phyloP scores from a whole-genome alignment of 2,797 vertebrate species.

The Acanthopagrus latus region DNA sequence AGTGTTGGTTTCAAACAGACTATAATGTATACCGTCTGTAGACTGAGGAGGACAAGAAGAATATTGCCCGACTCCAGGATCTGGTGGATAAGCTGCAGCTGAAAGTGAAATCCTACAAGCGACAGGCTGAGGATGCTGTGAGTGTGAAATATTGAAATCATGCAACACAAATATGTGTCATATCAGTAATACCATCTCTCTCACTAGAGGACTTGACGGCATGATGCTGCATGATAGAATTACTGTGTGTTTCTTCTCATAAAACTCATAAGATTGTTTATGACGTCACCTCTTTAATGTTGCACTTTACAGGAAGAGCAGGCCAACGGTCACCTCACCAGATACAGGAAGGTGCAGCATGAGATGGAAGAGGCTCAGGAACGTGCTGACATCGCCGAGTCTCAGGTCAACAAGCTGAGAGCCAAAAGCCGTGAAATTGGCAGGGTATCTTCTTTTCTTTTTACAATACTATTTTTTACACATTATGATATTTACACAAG shows the following conservation, averaged over 20 bases:
- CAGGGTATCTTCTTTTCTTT: slow-evolving; percentile 67
- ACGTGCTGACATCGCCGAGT: slow-evolving; percentile 90
- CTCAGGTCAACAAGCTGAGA: slow-evolving; percentile 93
- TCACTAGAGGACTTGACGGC: slow-evolving; percentile 28
- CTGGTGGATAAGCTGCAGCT: slow-evolving; percentile 93
- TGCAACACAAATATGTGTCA: slow-evolving; percentile 33
- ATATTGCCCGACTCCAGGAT: slow-evolving; percentile 89
- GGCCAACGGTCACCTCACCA: slow-evolving; percentile 89
- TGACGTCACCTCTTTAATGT: neutral
- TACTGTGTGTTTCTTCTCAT: neutral
- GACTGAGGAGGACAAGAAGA: slow-evolving; percentile 92
- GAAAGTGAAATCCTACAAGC: slow-evolving; percentile 94
- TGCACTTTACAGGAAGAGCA: slow-evolving; percentile 87
- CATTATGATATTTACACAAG: neutral
- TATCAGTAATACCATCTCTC: slow-evolving; percentile 27
- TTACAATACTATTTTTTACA: neutral
- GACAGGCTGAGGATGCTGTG: slow-evolving; percentile 92
- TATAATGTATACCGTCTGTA: slow-evolving; percentile 46
- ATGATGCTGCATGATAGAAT: neutral
- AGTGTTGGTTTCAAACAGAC: slow-evolving; percentile 24
- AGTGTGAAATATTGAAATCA: slow-evolving; percentile 77
- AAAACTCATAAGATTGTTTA: neutral
- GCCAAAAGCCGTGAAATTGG: slow-evolving; percentile 89
- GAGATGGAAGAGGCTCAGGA: slow-evolving; percentile 92
- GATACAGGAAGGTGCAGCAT: slow-evolving; percentile 91